Evolutionary conservation across 2,888 invertebrate genomes (phyloP), one percentile per base, ranked within the genome.

Genomic region (Carpatolechia fugitivella): DNA sequence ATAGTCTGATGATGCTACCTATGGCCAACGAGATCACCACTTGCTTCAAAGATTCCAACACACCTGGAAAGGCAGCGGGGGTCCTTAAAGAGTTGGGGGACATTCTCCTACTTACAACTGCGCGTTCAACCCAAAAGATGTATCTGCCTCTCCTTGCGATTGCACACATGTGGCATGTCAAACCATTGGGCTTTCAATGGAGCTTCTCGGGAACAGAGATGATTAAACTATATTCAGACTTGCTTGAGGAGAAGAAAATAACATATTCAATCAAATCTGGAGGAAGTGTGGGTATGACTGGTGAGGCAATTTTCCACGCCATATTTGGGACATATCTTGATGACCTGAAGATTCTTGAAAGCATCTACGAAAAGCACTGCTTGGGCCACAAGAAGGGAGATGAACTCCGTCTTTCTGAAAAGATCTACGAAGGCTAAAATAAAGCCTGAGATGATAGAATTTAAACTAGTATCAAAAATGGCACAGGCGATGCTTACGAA

Each of bases 41-140:
- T n/a, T n/a, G n/a, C n/a, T n/a, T n/a, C n/a, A n/a, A 65, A 11
- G 68, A 68, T 0, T 61, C 65, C 0, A 48, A 1, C 5, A 44
- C 41, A 18, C 67, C 68, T 0, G 67, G 69, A 0, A 56, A 47
- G 24, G 65, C 65, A 0, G 49, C 67, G 0, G 65, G 65, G 0
- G 56, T 69, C 0, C 1, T 70, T 0, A 67, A 68, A 33, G 70
- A 68, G 40, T 48, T 69, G 3, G 64, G 65, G 0, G 65, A 65
- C 49, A 67, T 68, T 0, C 29, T 69, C 11, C 4, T 69, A 0
- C 11, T 69, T 0, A 65, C 66, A 1, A 63, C 67, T 16, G 59
- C 62, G 1, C 1, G 68, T 3, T 56, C 62, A 1, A 65, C 66
- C 8, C 66, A 67, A 20, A 68, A 64, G 20, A 18, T 56, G 2